These are phyloP conservation scores for Stichopus horrens DNA, from an alignment of 53 echinoderm and acorn worm species.

Conservation along the genomic window DNA sequence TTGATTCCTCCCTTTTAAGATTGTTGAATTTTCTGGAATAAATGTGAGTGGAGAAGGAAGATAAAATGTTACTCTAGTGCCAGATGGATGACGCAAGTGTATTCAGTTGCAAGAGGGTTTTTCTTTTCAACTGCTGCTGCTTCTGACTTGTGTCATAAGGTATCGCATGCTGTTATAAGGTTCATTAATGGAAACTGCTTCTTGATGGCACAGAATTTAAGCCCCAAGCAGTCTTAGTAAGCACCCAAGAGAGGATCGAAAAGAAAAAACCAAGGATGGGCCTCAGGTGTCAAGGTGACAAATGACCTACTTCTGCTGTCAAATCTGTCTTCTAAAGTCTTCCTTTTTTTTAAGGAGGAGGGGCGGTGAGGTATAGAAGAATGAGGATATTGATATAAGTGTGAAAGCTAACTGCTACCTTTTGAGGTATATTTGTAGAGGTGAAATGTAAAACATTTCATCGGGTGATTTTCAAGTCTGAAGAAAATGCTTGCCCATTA, in stretches of 20 bases:
- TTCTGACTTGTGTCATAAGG: constrained; percentile 36
- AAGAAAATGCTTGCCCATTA: no score
- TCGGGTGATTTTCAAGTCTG: no score
- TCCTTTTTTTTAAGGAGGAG: neutral
- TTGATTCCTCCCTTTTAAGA: neutral
- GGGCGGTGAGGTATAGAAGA: neutral
- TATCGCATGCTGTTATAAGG: constrained; percentile 37
- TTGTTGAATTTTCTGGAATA: neutral
- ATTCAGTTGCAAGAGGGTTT: constrained; percentile 31
- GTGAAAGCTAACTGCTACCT: neutral
- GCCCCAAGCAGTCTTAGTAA: constrained; percentile 7
- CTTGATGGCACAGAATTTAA: constrained; percentile 11
- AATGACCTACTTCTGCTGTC: constrained; percentile 3
- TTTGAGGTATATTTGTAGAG: neutral
- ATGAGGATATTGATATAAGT: neutral
- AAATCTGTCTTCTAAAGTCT: neutral
- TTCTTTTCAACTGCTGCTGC: neutral
- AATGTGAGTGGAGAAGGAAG: constrained; percentile 13
- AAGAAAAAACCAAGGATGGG: neutral
- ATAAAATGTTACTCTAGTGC: constrained; percentile 33
- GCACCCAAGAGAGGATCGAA: neutral
- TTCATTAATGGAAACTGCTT: constrained; percentile 21
- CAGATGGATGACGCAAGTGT: constrained; percentile 15
- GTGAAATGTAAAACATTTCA: neutral
- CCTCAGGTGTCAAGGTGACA: neutral